Base-by-base conservation (phyloP, 2,797 vertebrate species). In the Hyperoplus lanceolatus region DNA sequence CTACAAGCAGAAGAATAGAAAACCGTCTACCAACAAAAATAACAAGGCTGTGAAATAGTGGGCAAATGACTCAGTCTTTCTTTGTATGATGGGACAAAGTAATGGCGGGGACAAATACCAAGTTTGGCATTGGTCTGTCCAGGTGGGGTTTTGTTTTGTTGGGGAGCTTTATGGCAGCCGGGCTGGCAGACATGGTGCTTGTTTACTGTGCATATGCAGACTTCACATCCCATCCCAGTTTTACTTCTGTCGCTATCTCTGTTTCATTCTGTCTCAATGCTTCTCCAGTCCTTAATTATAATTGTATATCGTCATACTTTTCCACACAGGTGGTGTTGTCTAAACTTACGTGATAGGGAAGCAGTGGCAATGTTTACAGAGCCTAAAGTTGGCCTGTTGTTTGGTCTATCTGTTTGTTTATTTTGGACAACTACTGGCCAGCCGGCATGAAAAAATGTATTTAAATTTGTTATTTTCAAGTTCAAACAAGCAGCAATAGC, bases 121-220 rank as follows among this genome's bases (percentile, higher is more conserved):
- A 65, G 72, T 66, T 43, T 83, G 79, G 41, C 70, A 53, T 10
- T 21, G 49, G 54, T 48, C 41, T 57, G 69, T 55, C 69, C 66
- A 76, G 68, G 63, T 57, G 21, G 54, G 59, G 48, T 65, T 63
- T 36, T 53, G 38, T 80, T 75, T 70, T 13, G 21, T 65, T 29
- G 69, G 71, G 55, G 46, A 53, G 68, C 55, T 73, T 73, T 46
- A 51, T 72, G 48, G 82, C 80, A 82, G 69, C n/a, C 41, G 39
- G 63, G 48, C 77, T 72, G 65, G 18, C 70, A 84, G 79, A 86
- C 45, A 73, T 42, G 53, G 43, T 73, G 76, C 69, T 59, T 66
- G 66, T 86, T 70, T 82, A 65, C 56, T 82, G 73, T 85, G 77
- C 75, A 86, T 77, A 83, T 81, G 73, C 74, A 83, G 79, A 66